Evolutionary conservation across 2,113 vertebrate species (phyloP).

Genomic region (Gambusia holbrooki): DNA sequence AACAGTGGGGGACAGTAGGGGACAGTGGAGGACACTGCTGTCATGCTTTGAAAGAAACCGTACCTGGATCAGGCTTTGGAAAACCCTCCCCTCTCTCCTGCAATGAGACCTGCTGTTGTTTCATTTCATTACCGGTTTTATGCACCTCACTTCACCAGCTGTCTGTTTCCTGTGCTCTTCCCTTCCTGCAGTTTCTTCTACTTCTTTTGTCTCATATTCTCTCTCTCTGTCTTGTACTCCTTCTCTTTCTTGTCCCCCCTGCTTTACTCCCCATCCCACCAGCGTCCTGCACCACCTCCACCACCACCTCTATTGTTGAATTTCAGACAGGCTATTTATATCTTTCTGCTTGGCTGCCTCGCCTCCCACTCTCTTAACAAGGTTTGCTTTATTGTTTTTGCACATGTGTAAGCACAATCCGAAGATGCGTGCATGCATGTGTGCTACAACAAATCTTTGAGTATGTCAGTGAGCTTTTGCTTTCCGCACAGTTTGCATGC

Average conservation of each 20-base stretch:
- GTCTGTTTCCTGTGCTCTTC: constrained; percentile 1
- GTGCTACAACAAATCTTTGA: constrained; percentile 1
- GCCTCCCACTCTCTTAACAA: constrained; percentile 69
- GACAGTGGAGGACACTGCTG: constrained; percentile 26
- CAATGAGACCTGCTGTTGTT: constrained; percentile 33
- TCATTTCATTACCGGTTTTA: constrained; percentile 35
- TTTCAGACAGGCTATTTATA: constrained; percentile 79
- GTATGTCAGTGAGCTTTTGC: constrained; percentile 2
- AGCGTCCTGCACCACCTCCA: constrained; percentile 30
- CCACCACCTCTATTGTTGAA: constrained; percentile 67
- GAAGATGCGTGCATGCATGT: constrained; percentile 20
- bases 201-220: constrained; percentile 11
- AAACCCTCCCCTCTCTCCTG: constrained; percentile 30
- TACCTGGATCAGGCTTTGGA: constrained; percentile 16
- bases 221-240: constrained; percentile 32
- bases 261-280: neutral
- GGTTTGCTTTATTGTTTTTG: constrained; percentile 66
- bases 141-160: constrained; percentile 2
- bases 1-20: too few species aligned
- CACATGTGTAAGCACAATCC: constrained; percentile 24
- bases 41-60: constrained; percentile 48
- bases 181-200: neutral
- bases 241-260: constrained; percentile 17
- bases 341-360: constrained; percentile 67
- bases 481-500: neutral